phyloP scores from a whole-genome alignment of 2,113 vertebrate species.

The Tenebrosternarchus preto region DNA sequence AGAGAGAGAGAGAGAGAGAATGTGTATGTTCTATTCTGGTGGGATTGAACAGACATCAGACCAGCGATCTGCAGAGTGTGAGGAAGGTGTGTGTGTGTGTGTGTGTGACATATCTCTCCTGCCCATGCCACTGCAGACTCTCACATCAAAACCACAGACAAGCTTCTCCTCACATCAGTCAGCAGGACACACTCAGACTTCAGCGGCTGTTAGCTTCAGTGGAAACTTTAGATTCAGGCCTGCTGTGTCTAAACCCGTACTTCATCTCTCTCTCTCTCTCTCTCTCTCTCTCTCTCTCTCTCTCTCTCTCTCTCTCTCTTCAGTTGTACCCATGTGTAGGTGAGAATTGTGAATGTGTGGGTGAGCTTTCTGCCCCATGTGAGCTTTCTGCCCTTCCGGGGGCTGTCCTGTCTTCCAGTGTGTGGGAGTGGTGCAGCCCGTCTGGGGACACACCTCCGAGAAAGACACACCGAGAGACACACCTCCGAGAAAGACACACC shows the following conservation, averaged over 20 bases:
- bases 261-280: not conserved
- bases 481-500: no score
- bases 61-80: slow-evolving; percentile 20
- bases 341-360: no score
- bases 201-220: not conserved
- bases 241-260: slow-evolving; percentile 8
- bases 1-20: no score
- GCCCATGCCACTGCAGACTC: slow-evolving; percentile 24
- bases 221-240: not conserved
- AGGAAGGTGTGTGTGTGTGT: slow-evolving; percentile 21
- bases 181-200: slow-evolving; percentile 11
- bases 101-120: slow-evolving; percentile 21
- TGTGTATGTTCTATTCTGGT: no score
- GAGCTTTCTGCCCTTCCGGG: no score
- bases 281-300: slow-evolving; percentile 7
- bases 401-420: no score
- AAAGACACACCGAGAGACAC: no score
- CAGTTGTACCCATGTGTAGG: not conserved
- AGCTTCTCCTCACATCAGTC: slow-evolving; percentile 38
- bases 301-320: slow-evolving; percentile 11
- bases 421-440: no score
- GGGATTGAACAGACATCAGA: slow-evolving; percentile 42
- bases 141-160: slow-evolving; percentile 31
- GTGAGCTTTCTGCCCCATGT: no score
- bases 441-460: no score